phyloP scores from a whole-genome alignment of 2,888 invertebrate genomes.

The Diploptera punctata region DNA sequence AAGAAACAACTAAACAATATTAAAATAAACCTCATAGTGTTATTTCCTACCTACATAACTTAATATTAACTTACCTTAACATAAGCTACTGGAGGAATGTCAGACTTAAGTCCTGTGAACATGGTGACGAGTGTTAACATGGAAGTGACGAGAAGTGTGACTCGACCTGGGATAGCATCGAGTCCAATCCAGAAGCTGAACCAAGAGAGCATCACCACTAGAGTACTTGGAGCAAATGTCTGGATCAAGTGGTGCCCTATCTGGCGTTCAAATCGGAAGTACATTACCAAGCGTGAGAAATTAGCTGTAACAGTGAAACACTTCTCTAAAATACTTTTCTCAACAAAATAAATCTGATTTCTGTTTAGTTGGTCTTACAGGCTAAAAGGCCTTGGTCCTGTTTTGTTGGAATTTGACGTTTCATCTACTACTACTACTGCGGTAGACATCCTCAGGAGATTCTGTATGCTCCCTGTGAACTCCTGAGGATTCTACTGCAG shows the following conservation, averaged over 20 bases:
- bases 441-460: too few relatives aligned
- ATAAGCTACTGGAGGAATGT: constrained; percentile 87
- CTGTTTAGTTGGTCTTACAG: too few relatives aligned
- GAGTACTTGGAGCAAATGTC: constrained; percentile 82
- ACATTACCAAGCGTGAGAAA: constrained; percentile 78
- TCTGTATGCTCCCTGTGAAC: too few relatives aligned
- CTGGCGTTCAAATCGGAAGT: constrained; percentile 82
- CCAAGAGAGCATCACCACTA: constrained; percentile 86
- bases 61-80: constrained; percentile 70
- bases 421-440: too few relatives aligned
- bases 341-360: too few relatives aligned
- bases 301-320: constrained; percentile 68
- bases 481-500: too few relatives aligned
- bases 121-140: constrained; percentile 85
- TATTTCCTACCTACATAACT: too few relatives aligned
- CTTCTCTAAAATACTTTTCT: too few relatives aligned
- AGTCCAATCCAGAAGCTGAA: constrained; percentile 87
- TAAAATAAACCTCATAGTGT: too few relatives aligned
- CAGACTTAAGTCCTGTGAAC: constrained; percentile 82
- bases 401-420: too few relatives aligned
- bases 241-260: constrained; percentile 86
- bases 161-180: constrained; percentile 84
- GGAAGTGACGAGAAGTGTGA: constrained; percentile 81
- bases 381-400: too few relatives aligned
- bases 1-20: too few relatives aligned